A percentile compares a stretch with the other conserved stretches of the same genome.
Evolutionary conservation across 2,113 vertebrate genomes (phyloP).

Genomic region (Clupea harengus): DNA sequence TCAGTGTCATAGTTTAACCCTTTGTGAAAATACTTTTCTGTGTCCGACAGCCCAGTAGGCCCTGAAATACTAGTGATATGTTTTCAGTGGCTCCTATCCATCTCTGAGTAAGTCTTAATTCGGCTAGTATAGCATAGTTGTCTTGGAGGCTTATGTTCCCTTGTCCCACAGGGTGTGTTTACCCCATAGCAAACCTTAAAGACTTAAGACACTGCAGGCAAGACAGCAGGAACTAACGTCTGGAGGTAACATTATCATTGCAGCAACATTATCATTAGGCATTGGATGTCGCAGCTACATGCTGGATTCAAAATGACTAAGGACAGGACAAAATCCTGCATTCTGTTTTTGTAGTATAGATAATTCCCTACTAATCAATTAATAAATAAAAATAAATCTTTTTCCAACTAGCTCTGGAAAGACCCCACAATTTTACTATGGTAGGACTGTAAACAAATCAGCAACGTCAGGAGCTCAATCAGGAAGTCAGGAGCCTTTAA

Average conservation of each 20-base stretch:
- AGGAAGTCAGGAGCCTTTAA: conserved; percentile 63
- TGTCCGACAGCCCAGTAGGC: not conserved
- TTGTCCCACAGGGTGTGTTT: not conserved
- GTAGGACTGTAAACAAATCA: conserved; percentile 19
- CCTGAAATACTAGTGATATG: not conserved
- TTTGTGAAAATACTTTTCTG: not conserved
- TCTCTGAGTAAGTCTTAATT: not conserved
- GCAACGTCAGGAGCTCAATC: conserved; percentile 35
- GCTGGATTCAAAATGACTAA: not conserved
- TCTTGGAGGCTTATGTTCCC: not conserved
- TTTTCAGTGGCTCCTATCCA: not conserved
- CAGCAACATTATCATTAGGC: conserved; percentile 7
- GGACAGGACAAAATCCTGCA: not conserved
- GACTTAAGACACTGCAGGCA: not conserved
- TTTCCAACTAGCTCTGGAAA: not conserved
- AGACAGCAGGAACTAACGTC: not conserved
- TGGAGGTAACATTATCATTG: not conserved
- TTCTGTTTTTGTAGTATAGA: not conserved
- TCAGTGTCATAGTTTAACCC: not conserved
- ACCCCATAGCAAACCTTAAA: not conserved
- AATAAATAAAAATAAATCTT: not conserved
- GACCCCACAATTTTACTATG: not conserved
- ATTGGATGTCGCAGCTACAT: not conserved
- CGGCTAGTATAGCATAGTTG: not conserved
- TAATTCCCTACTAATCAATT: not conserved